Evolutionary conservation across 2,888 invertebrate genomes (phyloP), one percentile per base, ranked within the genome.

Genomic region (Pandemis cinnamomeana): DNA sequence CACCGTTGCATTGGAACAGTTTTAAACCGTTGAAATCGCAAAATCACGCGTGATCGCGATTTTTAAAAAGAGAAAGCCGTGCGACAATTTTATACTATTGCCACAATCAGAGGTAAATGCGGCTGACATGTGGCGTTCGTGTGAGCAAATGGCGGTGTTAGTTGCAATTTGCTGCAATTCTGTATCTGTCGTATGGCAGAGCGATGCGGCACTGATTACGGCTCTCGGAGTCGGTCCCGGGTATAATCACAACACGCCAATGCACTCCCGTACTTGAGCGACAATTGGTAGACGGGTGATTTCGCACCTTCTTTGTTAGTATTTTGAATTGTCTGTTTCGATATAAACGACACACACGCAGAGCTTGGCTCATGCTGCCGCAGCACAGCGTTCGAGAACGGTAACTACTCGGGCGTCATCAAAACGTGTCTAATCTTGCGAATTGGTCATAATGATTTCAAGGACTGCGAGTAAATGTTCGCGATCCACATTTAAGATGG

Each of bases 51-150:
- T 76, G 74, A 74, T 77, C 76, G 78, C 64, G 68, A 75, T 72
- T 78, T 77, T 76, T 74, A 20, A 68, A 76, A 75, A 75, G 80
- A 78, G 84, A 85, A 84, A 85, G 82, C 80, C 48, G 62, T 60
- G 72, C 72, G 75, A 72, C 77, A 76, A 76, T 77, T 75, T 72
- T 75, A 51, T 58, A 63, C 48, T 67, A 75, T 72, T 72, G 72
- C 76, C 73, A 67, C 74, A 74, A 76, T 77, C 76, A 76, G 73
- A 44, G 66, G 55, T 77, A 77, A 36, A 76, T 64, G 71, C 51
- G 42, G 62, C 63, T 70, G 75, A 74, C 76, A 78, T 76, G 75
- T 76, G 77, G 62, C 68, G 66, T 48, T 64, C 72, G 69, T 58
- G 70, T 53, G 71, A 60, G 73, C 73, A 42, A 66, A 62, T 36